A percentile compares a stretch with the other conserved stretches of the same genome.
These are phyloP conservation scores for Alcis repandata DNA, from an alignment of 2,888 invertebrate genomes.

Conservation along the genomic window DNA sequence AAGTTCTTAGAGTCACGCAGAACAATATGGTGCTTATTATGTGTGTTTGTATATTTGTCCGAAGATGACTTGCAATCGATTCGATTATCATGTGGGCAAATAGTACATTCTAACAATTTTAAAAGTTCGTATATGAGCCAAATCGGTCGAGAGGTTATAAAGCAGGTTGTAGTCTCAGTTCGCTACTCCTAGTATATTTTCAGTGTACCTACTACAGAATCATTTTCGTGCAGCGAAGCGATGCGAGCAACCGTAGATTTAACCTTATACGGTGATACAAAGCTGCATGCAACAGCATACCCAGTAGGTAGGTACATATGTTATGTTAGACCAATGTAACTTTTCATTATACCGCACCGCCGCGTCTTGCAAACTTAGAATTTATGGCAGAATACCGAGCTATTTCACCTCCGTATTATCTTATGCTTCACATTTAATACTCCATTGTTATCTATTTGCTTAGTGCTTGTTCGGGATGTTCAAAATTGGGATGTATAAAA, in stretches of 20 bases:
- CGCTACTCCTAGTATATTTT: constrained; percentile 5
- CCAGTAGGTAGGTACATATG: too few relatives aligned
- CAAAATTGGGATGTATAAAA: constrained; percentile 20
- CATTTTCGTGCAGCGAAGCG: constrained; percentile 20
- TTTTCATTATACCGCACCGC: constrained; percentile 61
- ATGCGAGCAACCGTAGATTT: constrained; percentile 27
- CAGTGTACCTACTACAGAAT: constrained; percentile 16
- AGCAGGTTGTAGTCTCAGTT: too few relatives aligned
- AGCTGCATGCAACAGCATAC: constrained; percentile 23
- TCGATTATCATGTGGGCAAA: too few relatives aligned
- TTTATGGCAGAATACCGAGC: constrained; percentile 60
- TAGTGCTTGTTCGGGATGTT: constrained; percentile 28
- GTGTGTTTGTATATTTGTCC: too few relatives aligned
- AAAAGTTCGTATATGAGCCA: not conserved
- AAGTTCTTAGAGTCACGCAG: too few relatives aligned
- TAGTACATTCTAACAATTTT: not conserved
- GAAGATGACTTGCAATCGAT: too few relatives aligned
- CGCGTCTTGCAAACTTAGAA: constrained; percentile 55
- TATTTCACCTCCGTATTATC: constrained; percentile 57
- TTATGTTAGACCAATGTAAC: constrained; percentile 52
- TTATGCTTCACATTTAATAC: constrained; percentile 45
- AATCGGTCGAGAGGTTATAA: too few relatives aligned
- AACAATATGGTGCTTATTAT: too few relatives aligned
- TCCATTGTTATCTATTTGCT: constrained; percentile 45
- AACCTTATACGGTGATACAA: constrained; percentile 35